A percentile compares a stretch with the other conserved stretches of the same genome.
These are phyloP conservation scores for Galemys pyrenaicus DNA, from an alignment of 2,113 vertebrate genomes.

Conservation along the genomic window DNA sequence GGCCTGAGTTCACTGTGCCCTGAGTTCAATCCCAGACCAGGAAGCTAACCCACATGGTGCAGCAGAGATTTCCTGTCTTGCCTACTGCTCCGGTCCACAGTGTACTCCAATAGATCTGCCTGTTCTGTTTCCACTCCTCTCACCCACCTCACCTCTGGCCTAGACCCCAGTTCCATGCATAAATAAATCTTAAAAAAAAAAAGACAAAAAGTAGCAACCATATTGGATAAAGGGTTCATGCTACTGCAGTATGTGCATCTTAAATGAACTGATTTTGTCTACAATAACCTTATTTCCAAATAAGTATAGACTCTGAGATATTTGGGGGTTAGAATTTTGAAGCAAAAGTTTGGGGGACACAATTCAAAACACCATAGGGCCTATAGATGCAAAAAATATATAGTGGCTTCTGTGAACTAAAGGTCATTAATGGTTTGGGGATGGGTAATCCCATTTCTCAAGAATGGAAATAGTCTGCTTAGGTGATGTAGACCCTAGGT, in stretches of 20 bases:
- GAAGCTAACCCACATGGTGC: no score
- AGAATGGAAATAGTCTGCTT: neutral
- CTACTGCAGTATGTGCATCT: neutral
- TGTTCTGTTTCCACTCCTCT: no score
- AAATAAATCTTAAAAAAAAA: no score
- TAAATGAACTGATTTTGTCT: neutral
- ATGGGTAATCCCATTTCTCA: neutral
- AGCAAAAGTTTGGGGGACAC: neutral
- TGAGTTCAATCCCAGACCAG: no score
- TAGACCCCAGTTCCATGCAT: no score
- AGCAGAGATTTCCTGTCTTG: no score
- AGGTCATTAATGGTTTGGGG: neutral
- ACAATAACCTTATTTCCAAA: neutral
- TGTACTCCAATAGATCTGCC: no score
- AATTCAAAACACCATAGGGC: neutral
- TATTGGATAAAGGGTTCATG: neutral
- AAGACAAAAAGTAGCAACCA: no score
- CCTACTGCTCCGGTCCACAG: no score
- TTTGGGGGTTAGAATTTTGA: neutral
- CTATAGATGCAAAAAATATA: neutral
- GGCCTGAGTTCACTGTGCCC: no score
- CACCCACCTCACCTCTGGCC: no score
- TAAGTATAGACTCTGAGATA: neutral
- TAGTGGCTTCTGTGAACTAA: neutral
- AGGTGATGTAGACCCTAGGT: neutral